These are phyloP conservation scores for Chionoecetes opilio DNA, from an alignment of 1,140 invertebrate genomes.

Conservation along the genomic window DNA sequence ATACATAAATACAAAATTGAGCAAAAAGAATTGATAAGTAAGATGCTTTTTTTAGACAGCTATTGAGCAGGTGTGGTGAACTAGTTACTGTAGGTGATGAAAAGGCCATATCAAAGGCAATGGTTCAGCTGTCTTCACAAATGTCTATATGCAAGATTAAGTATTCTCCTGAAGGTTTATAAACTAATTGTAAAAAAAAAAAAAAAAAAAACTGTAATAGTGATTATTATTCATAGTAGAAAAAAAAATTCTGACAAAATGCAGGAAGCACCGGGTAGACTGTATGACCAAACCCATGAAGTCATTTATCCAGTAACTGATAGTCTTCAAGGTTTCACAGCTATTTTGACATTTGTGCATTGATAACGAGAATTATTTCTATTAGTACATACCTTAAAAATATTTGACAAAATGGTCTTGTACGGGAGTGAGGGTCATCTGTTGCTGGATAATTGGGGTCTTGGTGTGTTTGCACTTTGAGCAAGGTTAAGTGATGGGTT, in stretches of 20 bases:
- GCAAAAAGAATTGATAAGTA: conserved; percentile 72
- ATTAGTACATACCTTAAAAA: background rate
- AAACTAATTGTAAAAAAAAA: conserved; percentile 58
- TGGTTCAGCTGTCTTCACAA: conserved; percentile 63
- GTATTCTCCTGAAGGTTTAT: conserved; percentile 76
- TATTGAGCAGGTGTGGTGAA: conserved; percentile 65
- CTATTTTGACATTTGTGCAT: conserved; percentile 65
- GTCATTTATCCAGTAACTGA: conserved; percentile 60
- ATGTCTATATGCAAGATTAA: conserved; percentile 76
- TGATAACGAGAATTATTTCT: background rate
- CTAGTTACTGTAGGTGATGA: background rate
- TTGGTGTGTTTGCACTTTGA: conserved; percentile 75
- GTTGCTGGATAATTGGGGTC: conserved; percentile 48
- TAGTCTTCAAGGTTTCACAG: conserved; percentile 36
- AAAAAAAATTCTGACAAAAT: conserved; percentile 64
- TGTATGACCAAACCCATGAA: conserved; percentile 61
- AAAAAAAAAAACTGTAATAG: conserved; percentile 60
- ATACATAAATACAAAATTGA: conserved; percentile 63
- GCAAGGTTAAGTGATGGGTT: conserved; percentile 73
- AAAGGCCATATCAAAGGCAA: conserved; percentile 58
- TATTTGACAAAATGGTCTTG: conserved; percentile 49
- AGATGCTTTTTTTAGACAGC: conserved; percentile 58
- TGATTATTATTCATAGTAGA: conserved; percentile 69
- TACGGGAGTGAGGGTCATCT: background rate
- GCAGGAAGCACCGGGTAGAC: conserved; percentile 78